Evolutionary conservation across 1,140 invertebrate species (phyloP).

Genomic region (Solen grandis): DNA sequence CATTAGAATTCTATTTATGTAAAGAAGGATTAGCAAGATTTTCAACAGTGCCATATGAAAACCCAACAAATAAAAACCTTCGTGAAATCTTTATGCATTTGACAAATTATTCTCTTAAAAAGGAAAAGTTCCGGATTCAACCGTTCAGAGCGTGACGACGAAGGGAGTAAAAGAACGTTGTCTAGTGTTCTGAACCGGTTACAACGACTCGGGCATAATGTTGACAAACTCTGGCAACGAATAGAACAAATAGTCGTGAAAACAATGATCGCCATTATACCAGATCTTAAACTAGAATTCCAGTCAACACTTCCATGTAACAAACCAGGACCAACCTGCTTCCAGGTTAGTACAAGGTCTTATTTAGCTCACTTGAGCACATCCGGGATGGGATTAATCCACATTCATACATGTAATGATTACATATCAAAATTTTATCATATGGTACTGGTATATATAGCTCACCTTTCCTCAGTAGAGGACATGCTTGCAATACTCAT

Average conservation of each 20-base stretch:
- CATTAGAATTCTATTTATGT: conserved; percentile 82
- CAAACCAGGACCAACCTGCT: conserved; percentile 79
- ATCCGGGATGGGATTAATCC: too few relatives aligned
- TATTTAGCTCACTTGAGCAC: too few relatives aligned
- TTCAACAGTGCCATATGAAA: conserved; percentile 81
- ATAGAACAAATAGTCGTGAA: conserved; percentile 82
- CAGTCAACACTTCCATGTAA: conserved; percentile 76
- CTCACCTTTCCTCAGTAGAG: too few relatives aligned
- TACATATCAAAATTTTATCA: too few relatives aligned
- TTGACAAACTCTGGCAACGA: conserved; percentile 77
- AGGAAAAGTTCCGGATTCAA: conserved; percentile 81
- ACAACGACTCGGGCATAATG: conserved; percentile 77
- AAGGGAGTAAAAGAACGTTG: conserved; percentile 82
- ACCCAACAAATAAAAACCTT: conserved; percentile 78
- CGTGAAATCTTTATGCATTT: conserved; percentile 82
- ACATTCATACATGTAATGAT: too few relatives aligned
- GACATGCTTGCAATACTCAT: too few relatives aligned
- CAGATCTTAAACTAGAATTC: conserved; percentile 81
- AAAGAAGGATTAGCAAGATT: conserved; percentile 82
- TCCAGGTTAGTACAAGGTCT: conserved; percentile 79
- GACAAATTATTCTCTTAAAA: conserved; percentile 83
- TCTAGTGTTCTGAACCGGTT: conserved; percentile 81
- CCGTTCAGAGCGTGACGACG: conserved; percentile 79
- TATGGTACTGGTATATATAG: too few relatives aligned
- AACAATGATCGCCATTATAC: conserved; percentile 82